A percentile compares a stretch with the other conserved stretches of the same genome.
Evolutionary conservation across 2,113 vertebrate species (phyloP).

Genomic region (Laticauda laticaudata): DNA sequence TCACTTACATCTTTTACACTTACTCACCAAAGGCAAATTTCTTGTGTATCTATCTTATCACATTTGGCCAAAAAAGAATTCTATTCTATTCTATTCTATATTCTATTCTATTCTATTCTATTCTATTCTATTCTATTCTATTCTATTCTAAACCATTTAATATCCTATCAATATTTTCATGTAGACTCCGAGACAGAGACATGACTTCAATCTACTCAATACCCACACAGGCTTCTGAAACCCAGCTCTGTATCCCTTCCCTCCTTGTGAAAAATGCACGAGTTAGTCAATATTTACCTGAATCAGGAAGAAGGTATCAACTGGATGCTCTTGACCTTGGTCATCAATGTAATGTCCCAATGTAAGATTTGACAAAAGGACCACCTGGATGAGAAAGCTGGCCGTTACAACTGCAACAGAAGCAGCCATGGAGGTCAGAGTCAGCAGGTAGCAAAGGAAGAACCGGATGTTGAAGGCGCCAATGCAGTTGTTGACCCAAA

Average conservation of each 20-base stretch:
- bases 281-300: slow-evolving; percentile 70
- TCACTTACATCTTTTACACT: too few relatives aligned
- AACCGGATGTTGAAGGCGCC: slow-evolving; percentile 81
- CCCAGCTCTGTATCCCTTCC: neutral
- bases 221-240: neutral
- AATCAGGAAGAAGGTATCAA: slow-evolving; percentile 76
- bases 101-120: too few relatives aligned
- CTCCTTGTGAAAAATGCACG: neutral
- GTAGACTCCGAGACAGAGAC: neutral
- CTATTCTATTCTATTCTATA: too few relatives aligned
- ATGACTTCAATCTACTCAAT: neutral
- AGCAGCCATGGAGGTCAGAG: slow-evolving; percentile 70
- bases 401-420: slow-evolving; percentile 68
- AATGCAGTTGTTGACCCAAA: slow-evolving; percentile 97
- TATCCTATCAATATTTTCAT: neutral
- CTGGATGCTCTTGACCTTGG: slow-evolving; percentile 68
- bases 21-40: too few relatives aligned
- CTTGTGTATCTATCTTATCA: too few relatives aligned
- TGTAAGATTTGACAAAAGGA: slow-evolving; percentile 71
- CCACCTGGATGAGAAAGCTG: slow-evolving; percentile 75
- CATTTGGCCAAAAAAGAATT: too few relatives aligned
- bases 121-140: too few relatives aligned
- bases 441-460: slow-evolving; percentile 87
- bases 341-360: slow-evolving; percentile 76
- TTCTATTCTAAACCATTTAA: neutral